Conservation (phyloP, 2,888 invertebrate species). For the Eilema depressum region DNA sequence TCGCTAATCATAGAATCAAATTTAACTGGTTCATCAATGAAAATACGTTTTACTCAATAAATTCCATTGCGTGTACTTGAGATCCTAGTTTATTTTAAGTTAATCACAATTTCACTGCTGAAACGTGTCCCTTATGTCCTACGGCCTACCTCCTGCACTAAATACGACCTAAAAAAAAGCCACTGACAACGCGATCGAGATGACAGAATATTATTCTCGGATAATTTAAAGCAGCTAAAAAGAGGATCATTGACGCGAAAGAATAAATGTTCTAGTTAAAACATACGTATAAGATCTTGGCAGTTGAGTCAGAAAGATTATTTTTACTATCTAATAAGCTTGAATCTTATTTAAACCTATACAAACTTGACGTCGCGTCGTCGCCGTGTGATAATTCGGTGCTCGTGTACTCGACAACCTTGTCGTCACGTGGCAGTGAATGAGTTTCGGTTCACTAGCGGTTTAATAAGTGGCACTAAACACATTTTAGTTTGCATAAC, state of each 20-base stretch:
- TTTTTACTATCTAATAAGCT: constrained; percentile 15
- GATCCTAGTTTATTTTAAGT: background rate
- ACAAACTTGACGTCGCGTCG: constrained; percentile 36
- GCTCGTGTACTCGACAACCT: constrained; percentile 46
- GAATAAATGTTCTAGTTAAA: background rate
- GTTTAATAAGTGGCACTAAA: background rate
- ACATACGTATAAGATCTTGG: constrained; percentile 3
- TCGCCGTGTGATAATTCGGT: constrained; percentile 45
- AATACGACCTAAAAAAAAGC: too few species aligned
- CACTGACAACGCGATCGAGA: too few species aligned
- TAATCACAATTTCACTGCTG: background rate
- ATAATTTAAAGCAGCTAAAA: too few species aligned
- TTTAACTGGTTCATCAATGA: background rate
- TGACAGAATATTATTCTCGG: too few species aligned
- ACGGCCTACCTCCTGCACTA: too few species aligned
- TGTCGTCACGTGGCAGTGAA: constrained; percentile 39
- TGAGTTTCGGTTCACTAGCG: constrained; percentile 29
- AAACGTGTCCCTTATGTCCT: too few species aligned
- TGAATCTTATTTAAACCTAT: constrained; percentile 17
- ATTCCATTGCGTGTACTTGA: background rate
- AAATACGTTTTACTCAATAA: background rate
- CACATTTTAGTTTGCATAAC: constrained; percentile 21
- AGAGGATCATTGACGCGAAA: too few species aligned
- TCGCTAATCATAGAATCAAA: too few species aligned
- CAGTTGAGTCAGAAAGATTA: constrained; percentile 27